Base-by-base conservation (phyloP, 2,113 vertebrate species). In the Oncorhynchus nerka region DNA sequence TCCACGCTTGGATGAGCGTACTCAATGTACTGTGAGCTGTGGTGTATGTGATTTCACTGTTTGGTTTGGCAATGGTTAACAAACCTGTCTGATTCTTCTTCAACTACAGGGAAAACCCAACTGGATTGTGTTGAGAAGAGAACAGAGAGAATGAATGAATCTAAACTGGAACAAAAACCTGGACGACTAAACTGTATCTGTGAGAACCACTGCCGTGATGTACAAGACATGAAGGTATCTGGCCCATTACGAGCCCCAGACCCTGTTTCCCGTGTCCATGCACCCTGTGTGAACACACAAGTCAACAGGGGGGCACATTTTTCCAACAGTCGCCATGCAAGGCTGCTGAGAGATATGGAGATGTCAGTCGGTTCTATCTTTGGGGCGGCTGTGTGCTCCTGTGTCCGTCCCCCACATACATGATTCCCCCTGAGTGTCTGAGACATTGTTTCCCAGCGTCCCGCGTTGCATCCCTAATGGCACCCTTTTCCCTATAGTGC, bases 401-500 rank as follows among this genome's bases (percentile, higher is more conserved):
- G 83, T 34, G n/a, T 12, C 22, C 75, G 28, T 57, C 78, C 30
- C 86, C 88, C 86, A 83, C 84, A 89, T 83, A 69, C 81, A 84
- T 19, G 80, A 87, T 88, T 90, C 89, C 89, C 80, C 82, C 12
- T 67, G 86, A 89, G 89, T 78, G 84, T 83, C 79, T 84, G 75
- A 67, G 22, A 84, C 81, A 82, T 85, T 65, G 70, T 79, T 94
- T 92, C 92, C 89, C 92, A 93, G 88, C 88, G 73, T 88, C 82
- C 88, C 81, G 64, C 73, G 81, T 4, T 5, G 55, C 62, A 28
- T 16, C 34, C 51, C 15, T 0, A 55, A 19, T 55, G 12, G 13
- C 15, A 55, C 15, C 51, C 51, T 55, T 16, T 55, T 55, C 49
- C 16, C 12, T 55, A 55, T 55, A 55, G 15, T 1, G 49, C 49